Percentiles rank a stretch among this genome's conserved stretches.
Evolutionary conservation across 2,888 invertebrate species (phyloP).

Genomic region (Heteromurus nitidus): DNA sequence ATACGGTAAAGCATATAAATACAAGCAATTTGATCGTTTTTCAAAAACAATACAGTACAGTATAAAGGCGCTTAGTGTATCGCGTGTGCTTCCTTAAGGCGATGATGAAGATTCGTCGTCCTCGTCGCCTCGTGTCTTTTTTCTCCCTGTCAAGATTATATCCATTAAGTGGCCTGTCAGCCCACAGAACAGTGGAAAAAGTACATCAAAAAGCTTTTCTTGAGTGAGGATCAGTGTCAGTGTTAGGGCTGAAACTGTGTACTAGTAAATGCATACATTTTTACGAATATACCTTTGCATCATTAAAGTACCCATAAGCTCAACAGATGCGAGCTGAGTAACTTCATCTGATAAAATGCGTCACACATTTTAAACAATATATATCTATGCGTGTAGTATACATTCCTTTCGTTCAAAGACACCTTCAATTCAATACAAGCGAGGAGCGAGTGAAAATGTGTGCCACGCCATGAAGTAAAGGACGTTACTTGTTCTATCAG

Average conservation of each 20-base stretch:
- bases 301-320: not conserved
- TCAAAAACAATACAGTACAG: not conserved
- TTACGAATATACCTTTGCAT: not conserved
- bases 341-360: too few species aligned
- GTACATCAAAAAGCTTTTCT: conserved; percentile 21
- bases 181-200: conserved; percentile 14
- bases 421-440: too few species aligned
- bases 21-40: not conserved
- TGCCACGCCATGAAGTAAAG: too few species aligned
- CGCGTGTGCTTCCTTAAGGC: not conserved
- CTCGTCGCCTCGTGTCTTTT: not conserved
- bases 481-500: too few species aligned
- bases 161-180: conserved; percentile 27
- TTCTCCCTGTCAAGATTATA: conserved; percentile 35
- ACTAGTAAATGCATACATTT: not conserved
- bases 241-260: not conserved
- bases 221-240: conserved; percentile 39
- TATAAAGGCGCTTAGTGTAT: too few species aligned
- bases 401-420: too few species aligned
- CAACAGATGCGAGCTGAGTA: conserved; percentile 1
- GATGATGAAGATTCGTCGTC: not conserved
- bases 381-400: too few species aligned
- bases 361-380: too few species aligned
- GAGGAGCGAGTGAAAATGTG: too few species aligned
- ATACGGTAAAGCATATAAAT: not conserved